Base-by-base conservation (phyloP, 1,140 invertebrate species). In the Drosophila hydei region DNA sequence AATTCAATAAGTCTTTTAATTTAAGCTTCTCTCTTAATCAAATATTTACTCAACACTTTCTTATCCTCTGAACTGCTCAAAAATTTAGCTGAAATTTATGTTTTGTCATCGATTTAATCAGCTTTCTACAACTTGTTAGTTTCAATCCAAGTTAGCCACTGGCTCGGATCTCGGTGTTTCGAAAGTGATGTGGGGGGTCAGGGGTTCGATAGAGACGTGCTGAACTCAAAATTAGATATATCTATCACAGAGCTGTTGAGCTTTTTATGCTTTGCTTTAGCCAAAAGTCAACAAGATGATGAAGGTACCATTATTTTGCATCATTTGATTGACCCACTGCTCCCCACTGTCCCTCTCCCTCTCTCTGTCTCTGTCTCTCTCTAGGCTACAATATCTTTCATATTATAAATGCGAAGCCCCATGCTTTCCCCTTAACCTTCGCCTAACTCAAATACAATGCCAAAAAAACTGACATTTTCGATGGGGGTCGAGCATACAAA, bases 381-480 rank as follows among this genome's bases (percentile, higher is more conserved):
- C 30, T 45, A 23, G 33, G 38, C 64, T 43, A 43, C 64, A 68
- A 48, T 51, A 45, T 16, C 14, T 67, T n/a, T 19, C 9, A 59
- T 60, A 45, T 45, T 45, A 18, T 21, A 12, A 45, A 45, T 45
- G 43, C 18, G 43, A 19, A 9, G 18, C 18, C 42, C 38, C 38
- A n/a, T 14, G 12, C 38, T 40, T n/a, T 16, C 38, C 38, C 38
- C 14, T 8, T 40, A n/a, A 5, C 38, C 38, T 16, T 40, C 38
- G 18, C 38, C 23, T 40, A 9, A 58, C 7, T 7, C 58, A 48
- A 60, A 23, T 7, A 55, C 27, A 50, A 65, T 58, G 54, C 30
- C 64, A 50, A 63, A 60, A 67, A 63, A 67, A 63, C 65, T 84
- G 79, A 80, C 80, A 87, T 59, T 83, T 85, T 79, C 73, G 80